Conservation (phyloP, 2,888 invertebrate species). For the Coleophora deauratella region DNA sequence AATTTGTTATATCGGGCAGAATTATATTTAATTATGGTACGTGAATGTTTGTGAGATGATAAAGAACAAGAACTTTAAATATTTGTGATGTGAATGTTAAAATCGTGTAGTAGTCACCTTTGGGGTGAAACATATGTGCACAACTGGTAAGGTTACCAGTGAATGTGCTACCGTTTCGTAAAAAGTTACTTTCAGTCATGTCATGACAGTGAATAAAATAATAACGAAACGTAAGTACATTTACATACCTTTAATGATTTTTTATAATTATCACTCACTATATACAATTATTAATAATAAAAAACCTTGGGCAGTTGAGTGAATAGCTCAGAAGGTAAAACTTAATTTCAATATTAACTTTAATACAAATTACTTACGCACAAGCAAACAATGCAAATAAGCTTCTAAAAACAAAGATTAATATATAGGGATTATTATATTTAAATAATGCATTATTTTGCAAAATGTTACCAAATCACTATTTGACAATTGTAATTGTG, state of each 20-base stretch:
- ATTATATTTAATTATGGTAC: not conserved
- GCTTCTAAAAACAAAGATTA: slow-evolving; percentile 13
- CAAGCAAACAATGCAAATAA: slow-evolving; percentile 19
- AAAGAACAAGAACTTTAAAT: not conserved
- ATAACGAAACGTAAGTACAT: not conserved
- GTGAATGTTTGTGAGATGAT: not conserved
- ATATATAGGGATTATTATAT: slow-evolving; percentile 15
- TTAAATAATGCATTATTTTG: slow-evolving; percentile 24
- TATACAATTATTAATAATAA: slow-evolving; percentile 9
- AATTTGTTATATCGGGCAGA: slow-evolving; percentile 1
- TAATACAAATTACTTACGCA: no score
- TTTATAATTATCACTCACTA: slow-evolving; percentile 5
- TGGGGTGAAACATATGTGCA: not conserved
- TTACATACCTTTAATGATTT: not conserved
- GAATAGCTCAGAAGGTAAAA: no score
- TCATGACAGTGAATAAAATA: not conserved
- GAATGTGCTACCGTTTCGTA: not conserved
- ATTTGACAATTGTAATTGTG: slow-evolving; percentile 24
- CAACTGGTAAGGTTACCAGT: not conserved
- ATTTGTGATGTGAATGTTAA: not conserved
- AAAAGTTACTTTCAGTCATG: not conserved
- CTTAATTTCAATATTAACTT: slow-evolving; percentile 9
- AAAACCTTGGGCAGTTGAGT: no score
- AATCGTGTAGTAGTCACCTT: not conserved
- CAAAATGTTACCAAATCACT: slow-evolving; percentile 52